A percentile compares a stretch with the other conserved stretches of the same genome.
phyloP scores from a whole-genome alignment of 2,797 vertebrate species.

The Monodelphis domestica region DNA sequence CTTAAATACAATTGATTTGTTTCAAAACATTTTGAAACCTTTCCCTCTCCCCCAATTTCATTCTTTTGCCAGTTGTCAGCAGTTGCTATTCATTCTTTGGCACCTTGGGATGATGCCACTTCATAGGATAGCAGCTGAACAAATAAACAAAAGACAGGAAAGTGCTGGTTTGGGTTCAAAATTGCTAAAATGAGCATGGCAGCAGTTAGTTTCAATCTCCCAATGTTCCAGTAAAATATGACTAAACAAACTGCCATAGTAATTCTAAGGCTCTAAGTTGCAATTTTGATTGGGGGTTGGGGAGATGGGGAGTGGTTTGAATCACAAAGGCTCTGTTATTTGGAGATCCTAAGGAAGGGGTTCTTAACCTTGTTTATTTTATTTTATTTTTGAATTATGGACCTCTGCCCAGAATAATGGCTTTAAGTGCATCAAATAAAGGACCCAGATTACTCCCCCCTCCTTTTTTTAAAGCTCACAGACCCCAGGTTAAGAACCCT shows the following conservation, averaged over 20 bases:
- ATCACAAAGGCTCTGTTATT: conserved; percentile 2
- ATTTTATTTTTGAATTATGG: not conserved
- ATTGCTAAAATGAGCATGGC: conserved; percentile 68
- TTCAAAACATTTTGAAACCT: conserved; percentile 75
- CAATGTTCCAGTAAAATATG: conserved; percentile 11
- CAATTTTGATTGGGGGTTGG: conserved; percentile 74
- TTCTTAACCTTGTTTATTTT: not conserved
- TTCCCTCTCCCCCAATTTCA: conserved; percentile 47
- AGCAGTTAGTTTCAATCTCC: conserved; percentile 62
- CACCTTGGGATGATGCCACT: conserved; percentile 73
- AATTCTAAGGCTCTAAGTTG: conserved; percentile 41
- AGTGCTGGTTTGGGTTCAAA: conserved; percentile 71
- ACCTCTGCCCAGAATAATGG: not conserved
- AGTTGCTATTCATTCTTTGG: conserved; percentile 45
- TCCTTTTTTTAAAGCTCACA: not conserved
- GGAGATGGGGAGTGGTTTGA: conserved; percentile 31
- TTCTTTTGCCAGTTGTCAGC: conserved; percentile 55
- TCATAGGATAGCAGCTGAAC: conserved; percentile 56
- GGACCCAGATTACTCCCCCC: not conserved
- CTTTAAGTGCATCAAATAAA: not conserved
- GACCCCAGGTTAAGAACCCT: not conserved
- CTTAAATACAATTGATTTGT: conserved; percentile 72
- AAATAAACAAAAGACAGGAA: conserved; percentile 60
- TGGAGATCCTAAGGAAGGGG: not conserved
- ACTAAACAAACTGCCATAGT: conserved; percentile 28